These are phyloP conservation scores for Drosophila lacicola DNA, from an alignment of 2,888 invertebrate species.

Conservation along the genomic window DNA sequence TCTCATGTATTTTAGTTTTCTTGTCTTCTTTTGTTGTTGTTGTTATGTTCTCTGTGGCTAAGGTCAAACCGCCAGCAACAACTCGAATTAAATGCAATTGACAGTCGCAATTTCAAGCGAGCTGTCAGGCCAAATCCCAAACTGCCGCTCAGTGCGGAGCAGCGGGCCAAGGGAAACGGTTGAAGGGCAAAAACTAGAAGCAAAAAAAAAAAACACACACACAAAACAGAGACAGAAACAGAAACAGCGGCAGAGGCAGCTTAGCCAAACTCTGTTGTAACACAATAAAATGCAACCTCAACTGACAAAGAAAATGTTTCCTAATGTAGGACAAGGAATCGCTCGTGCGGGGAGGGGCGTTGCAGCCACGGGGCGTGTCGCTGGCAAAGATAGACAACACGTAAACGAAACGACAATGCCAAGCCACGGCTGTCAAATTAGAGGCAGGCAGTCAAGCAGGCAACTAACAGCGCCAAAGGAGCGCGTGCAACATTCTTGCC, in stretches of 20 bases:
- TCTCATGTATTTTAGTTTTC: not conserved
- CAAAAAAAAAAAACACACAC: constrained; percentile 9
- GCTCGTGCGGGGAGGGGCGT: constrained; percentile 46
- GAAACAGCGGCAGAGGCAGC: constrained; percentile 33
- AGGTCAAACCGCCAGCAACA: constrained; percentile 72
- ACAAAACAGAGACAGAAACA: constrained; percentile 15
- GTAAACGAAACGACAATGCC: constrained; percentile 78
- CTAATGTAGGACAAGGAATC: constrained; percentile 66
- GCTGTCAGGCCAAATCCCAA: constrained; percentile 82
- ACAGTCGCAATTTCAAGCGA: constrained; percentile 83
- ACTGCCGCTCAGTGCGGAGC: constrained; percentile 62
- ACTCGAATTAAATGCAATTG: constrained; percentile 83
- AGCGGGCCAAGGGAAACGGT: constrained; percentile 19
- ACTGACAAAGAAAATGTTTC: constrained; percentile 80
- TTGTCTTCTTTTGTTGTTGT: constrained; percentile 2
- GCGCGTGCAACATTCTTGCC: constrained; percentile 54
- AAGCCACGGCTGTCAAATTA: constrained; percentile 78
- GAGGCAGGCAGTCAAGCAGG: constrained; percentile 61
- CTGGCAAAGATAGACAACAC: constrained; percentile 75
- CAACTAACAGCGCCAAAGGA: constrained; percentile 36
- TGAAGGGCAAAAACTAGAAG: constrained; percentile 31
- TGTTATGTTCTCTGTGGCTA: constrained; percentile 14
- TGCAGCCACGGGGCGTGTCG: constrained; percentile 57
- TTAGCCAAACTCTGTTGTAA: constrained; percentile 71
- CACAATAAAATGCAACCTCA: constrained; percentile 79